Evolutionary conservation across 2,888 invertebrate species (phyloP).

Genomic region (Lampropteryx suffumata): DNA sequence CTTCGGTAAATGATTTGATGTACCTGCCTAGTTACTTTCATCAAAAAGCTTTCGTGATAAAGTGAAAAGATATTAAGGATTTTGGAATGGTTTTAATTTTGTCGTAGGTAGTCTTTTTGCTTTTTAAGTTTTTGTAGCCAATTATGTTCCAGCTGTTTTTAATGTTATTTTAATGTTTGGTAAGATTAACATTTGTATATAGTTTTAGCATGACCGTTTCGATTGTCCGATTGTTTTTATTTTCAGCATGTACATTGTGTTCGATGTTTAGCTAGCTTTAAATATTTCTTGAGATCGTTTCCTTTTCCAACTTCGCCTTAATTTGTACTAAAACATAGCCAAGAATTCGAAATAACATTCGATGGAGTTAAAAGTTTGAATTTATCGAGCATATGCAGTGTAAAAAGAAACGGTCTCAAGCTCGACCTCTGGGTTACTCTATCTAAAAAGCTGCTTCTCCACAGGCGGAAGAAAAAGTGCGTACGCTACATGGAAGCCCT

Average conservation of each 20-base stretch:
- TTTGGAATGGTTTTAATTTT: slow-evolving; percentile 25
- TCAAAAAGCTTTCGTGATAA: neutral
- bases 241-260: slow-evolving; percentile 38
- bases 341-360: neutral
- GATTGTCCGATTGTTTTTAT: slow-evolving; percentile 22
- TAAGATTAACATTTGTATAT: slow-evolving; percentile 30
- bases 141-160: slow-evolving; percentile 27
- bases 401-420: slow-evolving; percentile 36
- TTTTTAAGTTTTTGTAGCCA: slow-evolving; percentile 24
- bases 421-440: slow-evolving; percentile 21
- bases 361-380: neutral
- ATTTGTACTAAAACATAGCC: neutral
- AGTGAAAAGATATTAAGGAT: neutral
- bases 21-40: too few relatives aligned
- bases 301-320: neutral
- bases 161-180: slow-evolving; percentile 30
- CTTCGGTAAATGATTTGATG: neutral
- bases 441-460: slow-evolving; percentile 44
- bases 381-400: slow-evolving; percentile 14
- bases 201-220: slow-evolving; percentile 33
- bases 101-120: slow-evolving; percentile 46
- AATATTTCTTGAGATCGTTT: slow-evolving; percentile 14
- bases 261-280: slow-evolving; percentile 44
- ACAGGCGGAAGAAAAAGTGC: slow-evolving; percentile 98
- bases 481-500: slow-evolving; percentile 96